Conservation (phyloP, 1,140 invertebrate genomes). For the Drosophila trapezifrons region DNA sequence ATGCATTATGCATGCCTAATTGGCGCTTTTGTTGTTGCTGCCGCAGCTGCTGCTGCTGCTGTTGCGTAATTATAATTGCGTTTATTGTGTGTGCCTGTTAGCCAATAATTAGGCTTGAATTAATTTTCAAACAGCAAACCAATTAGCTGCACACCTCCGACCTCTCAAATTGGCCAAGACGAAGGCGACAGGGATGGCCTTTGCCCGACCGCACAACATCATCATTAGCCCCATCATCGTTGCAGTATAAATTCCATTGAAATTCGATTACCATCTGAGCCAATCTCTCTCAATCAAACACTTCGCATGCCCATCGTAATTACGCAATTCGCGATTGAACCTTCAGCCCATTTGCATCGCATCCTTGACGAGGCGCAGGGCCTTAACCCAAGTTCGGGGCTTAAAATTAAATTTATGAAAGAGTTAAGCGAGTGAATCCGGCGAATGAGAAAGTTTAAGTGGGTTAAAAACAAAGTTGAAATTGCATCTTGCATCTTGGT, state of each 20-base stretch:
- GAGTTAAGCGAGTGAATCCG: background rate
- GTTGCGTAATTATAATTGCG: constrained; percentile 65
- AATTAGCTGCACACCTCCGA: constrained; percentile 66
- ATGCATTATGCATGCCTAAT: constrained; percentile 64
- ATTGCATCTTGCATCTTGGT: constrained; percentile 2
- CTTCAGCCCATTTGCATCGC: constrained; percentile 20
- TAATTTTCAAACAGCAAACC: constrained; percentile 74
- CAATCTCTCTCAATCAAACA: constrained; percentile 69
- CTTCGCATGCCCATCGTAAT: constrained; percentile 53
- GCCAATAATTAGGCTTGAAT: constrained; percentile 75
- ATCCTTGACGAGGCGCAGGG: background rate
- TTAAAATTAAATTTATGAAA: constrained; percentile 31
- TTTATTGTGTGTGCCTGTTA: constrained; percentile 66
- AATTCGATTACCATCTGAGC: constrained; percentile 57
- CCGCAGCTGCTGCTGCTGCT: constrained; percentile 29
- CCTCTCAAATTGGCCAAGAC: constrained; percentile 15
- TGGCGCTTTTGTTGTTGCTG: constrained; percentile 48
- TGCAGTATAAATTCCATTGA: constrained; percentile 68
- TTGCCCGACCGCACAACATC: background rate
- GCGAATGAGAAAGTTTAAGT: constrained; percentile 15
- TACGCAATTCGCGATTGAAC: constrained; percentile 37
- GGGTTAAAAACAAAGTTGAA: constrained; percentile 26
- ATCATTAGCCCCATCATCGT: constrained; percentile 9
- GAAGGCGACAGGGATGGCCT: background rate
- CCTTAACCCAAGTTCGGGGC: constrained; percentile 1